Evolutionary conservation across 30 jellyfish, hydroid and myxozoan genomes (phyloP).

Genomic region (Cassiopea xamachana): DNA sequence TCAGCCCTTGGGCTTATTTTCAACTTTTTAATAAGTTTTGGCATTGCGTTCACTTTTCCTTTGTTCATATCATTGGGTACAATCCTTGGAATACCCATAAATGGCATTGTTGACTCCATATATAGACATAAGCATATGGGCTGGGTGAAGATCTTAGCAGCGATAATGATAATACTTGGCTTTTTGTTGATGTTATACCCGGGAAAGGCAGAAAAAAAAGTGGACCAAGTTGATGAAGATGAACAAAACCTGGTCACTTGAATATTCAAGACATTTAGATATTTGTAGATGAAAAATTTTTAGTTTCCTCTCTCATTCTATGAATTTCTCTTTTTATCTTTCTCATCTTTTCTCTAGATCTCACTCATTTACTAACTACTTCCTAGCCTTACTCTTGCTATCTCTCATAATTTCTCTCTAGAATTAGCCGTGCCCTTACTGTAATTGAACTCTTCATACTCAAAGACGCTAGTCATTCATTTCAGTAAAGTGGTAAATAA

Average conservation of each 20-base stretch:
- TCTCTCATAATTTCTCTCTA: too few relatives aligned
- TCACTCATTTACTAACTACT: too few relatives aligned
- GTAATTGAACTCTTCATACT: too few relatives aligned
- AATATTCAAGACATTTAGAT: not conserved
- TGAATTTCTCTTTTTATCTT: not conserved
- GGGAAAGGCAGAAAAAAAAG: not conserved
- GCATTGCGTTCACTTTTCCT: constrained; percentile 77
- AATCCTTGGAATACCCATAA: constrained; percentile 71
- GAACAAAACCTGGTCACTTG: constrained; percentile 9
- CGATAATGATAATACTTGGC: constrained; percentile 57
- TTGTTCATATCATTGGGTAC: constrained; percentile 77
- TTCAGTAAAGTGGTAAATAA: too few relatives aligned
- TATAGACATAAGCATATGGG: constrained; percentile 51
- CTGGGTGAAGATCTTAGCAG: constrained; percentile 56
- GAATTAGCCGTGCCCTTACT: too few relatives aligned
- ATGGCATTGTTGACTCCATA: constrained; percentile 66
- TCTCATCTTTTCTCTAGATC: too few relatives aligned
- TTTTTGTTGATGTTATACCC: constrained; percentile 70
- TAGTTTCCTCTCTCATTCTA: not conserved
- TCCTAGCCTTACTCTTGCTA: too few relatives aligned
- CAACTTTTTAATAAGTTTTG: constrained; percentile 70
- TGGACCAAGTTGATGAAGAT: not conserved
- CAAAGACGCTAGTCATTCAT: too few relatives aligned
- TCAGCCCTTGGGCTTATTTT: constrained; percentile 63
- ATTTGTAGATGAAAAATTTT: too few relatives aligned